Evolutionary conservation across 2,113 vertebrate species (phyloP).

Genomic region (Perca flavescens): DNA sequence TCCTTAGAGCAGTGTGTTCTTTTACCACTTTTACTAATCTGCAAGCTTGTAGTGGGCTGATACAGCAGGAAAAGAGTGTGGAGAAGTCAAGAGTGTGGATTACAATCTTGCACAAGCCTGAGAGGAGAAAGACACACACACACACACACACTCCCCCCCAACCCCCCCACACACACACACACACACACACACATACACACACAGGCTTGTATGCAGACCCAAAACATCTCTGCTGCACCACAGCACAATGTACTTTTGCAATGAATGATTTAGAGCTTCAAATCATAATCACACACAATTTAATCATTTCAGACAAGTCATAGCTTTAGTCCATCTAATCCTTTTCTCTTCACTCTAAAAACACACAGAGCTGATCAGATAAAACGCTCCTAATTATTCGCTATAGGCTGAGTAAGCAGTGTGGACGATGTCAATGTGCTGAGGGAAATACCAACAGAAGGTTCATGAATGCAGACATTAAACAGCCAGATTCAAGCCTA

Average conservation of each 20-base stretch:
- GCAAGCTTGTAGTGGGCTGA: constrained; percentile 31
- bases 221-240: constrained; percentile 12
- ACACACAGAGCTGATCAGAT: constrained; percentile 61
- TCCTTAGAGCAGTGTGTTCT: constrained; percentile 51
- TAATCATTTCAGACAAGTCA: constrained; percentile 49
- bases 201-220: not conserved
- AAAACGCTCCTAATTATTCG: constrained; percentile 69
- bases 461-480: constrained; percentile 74
- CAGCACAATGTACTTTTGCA: constrained; percentile 9
- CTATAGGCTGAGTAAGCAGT: constrained; percentile 77
- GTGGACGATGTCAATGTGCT: constrained; percentile 59
- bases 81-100: constrained; percentile 50
- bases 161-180: not conserved
- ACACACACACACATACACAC: not conserved
- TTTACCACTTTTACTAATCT: constrained; percentile 62
- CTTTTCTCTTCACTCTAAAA: constrained; percentile 23
- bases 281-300: constrained; percentile 41
- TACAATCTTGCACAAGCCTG: constrained; percentile 33
- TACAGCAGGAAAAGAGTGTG: constrained; percentile 28
- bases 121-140: constrained; percentile 4
- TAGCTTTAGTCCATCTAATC: constrained; percentile 51
- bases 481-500: constrained; percentile 72
- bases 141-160: no score
- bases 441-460: constrained; percentile 74
- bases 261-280: constrained; percentile 60